Evolutionary conservation across 2,797 vertebrate genomes (phyloP), one percentile per base, ranked within the genome.

Genomic region (Smutsia temminckii): DNA sequence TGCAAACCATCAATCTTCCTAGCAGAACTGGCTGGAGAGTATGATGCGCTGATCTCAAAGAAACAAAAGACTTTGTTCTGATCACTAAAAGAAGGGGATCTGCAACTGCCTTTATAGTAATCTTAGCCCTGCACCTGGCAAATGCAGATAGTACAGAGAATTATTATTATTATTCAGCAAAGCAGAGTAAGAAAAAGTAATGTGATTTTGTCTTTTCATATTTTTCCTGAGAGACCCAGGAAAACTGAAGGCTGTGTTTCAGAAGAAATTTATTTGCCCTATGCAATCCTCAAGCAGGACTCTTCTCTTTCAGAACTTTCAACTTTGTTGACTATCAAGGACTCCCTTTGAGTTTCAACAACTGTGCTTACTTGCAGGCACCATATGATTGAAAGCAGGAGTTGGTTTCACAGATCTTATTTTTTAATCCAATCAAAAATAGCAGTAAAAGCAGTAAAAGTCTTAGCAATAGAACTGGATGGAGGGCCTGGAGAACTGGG

Each of bases 1-100:
- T 21, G 51, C 9, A 9, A 49, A 7, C 78, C 92, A 95, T 88
- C 95, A 95, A n/a, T 95, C 92, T 95, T 83, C 34, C 29, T 37
- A 25, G 66, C 25, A 53, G 40, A 93, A 34, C 74, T 77, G 63
- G 49, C 92, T 94, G 49, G 63, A 84, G 78, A 64, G 17, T 71
- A 18, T 32, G 83, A 84, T 84, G 75, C 25, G 40, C 40, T 40
- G 90, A 93, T 95, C 69, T 96, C 53, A 79, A 80, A 83, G 89
- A 84, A 93, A 68, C 51, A 71, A 95, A 95, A 80, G 64, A 68
- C 59, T 97, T 86, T 91, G 83, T 95, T 97, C 95, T 93, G 85
- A 96, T 97, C 89, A 20, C 63, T 49, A 40, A 77, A 77, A 95
- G 86, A 17, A 61, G 40, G 46, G 85, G 64, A 78, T 87, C 51